Evolutionary conservation across 2,888 invertebrate genomes (phyloP), one percentile per base, ranked within the genome.

Genomic region (Drosophila borborema): DNA sequence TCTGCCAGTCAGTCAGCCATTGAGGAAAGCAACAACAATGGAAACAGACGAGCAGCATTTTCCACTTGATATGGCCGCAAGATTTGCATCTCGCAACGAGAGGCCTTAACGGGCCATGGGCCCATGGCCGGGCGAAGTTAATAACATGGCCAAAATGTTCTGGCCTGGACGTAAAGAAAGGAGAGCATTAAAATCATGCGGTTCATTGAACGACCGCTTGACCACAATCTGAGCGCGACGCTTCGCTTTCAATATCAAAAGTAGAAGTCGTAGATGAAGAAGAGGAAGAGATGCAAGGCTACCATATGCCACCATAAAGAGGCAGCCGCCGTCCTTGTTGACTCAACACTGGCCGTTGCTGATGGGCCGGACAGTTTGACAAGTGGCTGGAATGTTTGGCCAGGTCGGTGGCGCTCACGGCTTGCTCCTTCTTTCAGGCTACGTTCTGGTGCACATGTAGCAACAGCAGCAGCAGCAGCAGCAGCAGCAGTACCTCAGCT

Each of bases 131-230:
- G 60, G 28, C 68, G 38, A 73, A 81, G 77, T 84, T 88, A 86
- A 86, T 86, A 88, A 80, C 74, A 86, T 62, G 79, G 48, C 49
- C 64, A 55, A 79, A 75, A 76, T 74, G 67, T 68, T 67, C 58
- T 64, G 64, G 70, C 61, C 64, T 46, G 69, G 67, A 54, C 58
- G 67, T 31, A 55, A 18, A 28, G 48, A 56, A 36, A 43, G 58
- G 45, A 61, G 64, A 64, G 67, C 79, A 89, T 89, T 86, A 89
- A 89, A 87, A 86, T 86, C 89, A 86, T 85, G 64, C 89, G 77
- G 82, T 82, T 86, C 85, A 89, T 86, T 86, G 82, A 80, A 79
- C 81, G 79, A 69, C 55, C 64, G 64, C 54, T 65, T 72, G 86
- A 73, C 84, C 82, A 80, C 78, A 77, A 64, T 72, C 70, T 53